Base-by-base conservation (phyloP, 2,888 invertebrate species). In the Acronicta leporina region DNA sequence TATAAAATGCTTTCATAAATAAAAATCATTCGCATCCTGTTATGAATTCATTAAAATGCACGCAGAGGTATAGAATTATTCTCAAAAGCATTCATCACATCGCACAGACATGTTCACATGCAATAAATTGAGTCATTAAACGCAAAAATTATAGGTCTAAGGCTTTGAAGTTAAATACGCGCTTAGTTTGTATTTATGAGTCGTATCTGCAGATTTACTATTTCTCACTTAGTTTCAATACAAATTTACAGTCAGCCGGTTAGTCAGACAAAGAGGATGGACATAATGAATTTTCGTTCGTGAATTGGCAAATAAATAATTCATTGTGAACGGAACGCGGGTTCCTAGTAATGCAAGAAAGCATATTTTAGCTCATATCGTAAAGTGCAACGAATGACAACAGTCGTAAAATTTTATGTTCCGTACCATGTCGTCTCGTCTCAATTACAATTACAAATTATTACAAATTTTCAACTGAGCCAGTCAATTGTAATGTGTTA, bases 391-490 rank as follows among this genome's bases (percentile, higher is more conserved):
- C 83, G 84, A 90, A 89, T 92, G 92, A 92, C 92, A 92, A 88
- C 83, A 85, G 83, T 86, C 91, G 83, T 94, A 89, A 94, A 94
- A 82, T 88, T 92, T 92, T 91, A 94, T 89, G 90, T 81, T 80
- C 80, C 67, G 85, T 83, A 82, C 85, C 80, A 87, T 85, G 87
- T 82, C 87, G 86, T 83, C 84, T 83, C 85, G 83, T 86, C 91
- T 88, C 92, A 89, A 94, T 94, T 93, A 92, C 91, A 94, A 93
- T 92, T 90, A 92, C 93, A 93, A 92, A 93, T 92, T 90, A 92
- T 89, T 90, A 89, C 89, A 89, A 91, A 92, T 89, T 88, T 89
- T 86, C 88, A 88, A 84, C 82, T 75, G 73, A 69, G 55, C 74
- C 63, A 77, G 65, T 71, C 75, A 73, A 87, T 83, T 84, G 86